phyloP scores from a whole-genome alignment of 1,140 invertebrate species.

The Halyomorpha halys region DNA sequence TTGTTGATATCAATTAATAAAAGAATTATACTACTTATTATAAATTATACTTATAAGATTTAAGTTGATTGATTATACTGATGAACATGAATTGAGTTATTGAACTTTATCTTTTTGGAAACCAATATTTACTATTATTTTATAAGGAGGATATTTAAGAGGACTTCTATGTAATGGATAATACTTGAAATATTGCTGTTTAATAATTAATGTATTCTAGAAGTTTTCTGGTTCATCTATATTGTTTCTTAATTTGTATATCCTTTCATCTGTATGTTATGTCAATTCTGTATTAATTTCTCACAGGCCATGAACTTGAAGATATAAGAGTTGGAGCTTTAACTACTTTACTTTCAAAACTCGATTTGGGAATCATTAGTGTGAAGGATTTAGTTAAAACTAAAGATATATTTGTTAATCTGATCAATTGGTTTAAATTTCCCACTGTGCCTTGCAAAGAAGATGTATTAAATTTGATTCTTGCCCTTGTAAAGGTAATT shows the following conservation, averaged over 20 bases:
- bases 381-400: conserved; percentile 35
- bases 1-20: background rate
- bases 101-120: too few species aligned
- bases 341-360: conserved; percentile 37
- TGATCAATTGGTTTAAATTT: conserved; percentile 40
- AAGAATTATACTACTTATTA: too few species aligned
- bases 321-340: conserved; percentile 38
- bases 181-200: too few species aligned
- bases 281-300: conserved; percentile 12
- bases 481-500: conserved; percentile 36
- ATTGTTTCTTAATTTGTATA: background rate
- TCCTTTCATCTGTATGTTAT: background rate
- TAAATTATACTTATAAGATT: too few species aligned
- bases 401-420: conserved; percentile 35
- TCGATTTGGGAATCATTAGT: conserved; percentile 36
- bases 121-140: too few species aligned
- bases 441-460: conserved; percentile 33
- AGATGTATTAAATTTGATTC: conserved; percentile 37
- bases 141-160: too few species aligned
- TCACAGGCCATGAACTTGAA: conserved; percentile 36
- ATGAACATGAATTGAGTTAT: too few species aligned
- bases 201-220: too few species aligned
- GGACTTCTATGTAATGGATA: too few species aligned
- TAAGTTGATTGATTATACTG: too few species aligned
- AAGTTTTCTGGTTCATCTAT: too few species aligned